A percentile compares a stretch with the other conserved stretches of the same genome.
Evolutionary conservation across 2,888 invertebrate genomes (phyloP).

Genomic region (Theodoxus fluviatilis): DNA sequence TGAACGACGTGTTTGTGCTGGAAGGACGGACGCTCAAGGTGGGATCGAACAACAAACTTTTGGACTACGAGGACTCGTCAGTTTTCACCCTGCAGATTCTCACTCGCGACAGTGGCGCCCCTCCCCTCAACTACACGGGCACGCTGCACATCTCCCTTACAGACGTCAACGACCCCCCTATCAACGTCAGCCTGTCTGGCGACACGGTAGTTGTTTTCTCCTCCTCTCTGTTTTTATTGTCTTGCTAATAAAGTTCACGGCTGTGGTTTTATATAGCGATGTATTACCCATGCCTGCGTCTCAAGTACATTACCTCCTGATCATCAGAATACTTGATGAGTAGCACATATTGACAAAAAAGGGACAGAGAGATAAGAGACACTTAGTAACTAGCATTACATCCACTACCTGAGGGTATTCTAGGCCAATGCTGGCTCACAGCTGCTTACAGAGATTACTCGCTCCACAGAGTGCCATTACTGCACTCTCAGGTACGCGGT

Average conservation of each 20-base stretch:
- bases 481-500: too few relatives aligned
- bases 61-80: conserved; percentile 38
- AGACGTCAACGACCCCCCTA: conserved; percentile 43
- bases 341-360: too few relatives aligned
- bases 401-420: too few relatives aligned
- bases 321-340: too few relatives aligned
- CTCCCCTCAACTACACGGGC: conserved; percentile 31
- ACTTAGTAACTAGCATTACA: too few relatives aligned
- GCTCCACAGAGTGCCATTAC: too few relatives aligned
- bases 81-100: conserved; percentile 36
- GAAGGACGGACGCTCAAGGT: conserved; percentile 35
- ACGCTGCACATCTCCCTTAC: conserved; percentile 34
- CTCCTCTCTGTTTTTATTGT: not conserved
- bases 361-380: too few relatives aligned
- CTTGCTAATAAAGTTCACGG: not conserved
- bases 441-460: too few relatives aligned
- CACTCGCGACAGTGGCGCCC: conserved; percentile 39
- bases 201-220: conserved; percentile 6
- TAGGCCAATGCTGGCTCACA: too few relatives aligned
- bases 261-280: too few relatives aligned
- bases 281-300: too few relatives aligned
- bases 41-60: conserved; percentile 26
- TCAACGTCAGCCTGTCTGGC: conserved; percentile 34
- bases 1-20: conserved; percentile 34
- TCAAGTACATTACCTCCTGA: too few relatives aligned